phyloP scores from a whole-genome alignment of 2,888 invertebrate species.

The Synanthedon formicaeformis region DNA sequence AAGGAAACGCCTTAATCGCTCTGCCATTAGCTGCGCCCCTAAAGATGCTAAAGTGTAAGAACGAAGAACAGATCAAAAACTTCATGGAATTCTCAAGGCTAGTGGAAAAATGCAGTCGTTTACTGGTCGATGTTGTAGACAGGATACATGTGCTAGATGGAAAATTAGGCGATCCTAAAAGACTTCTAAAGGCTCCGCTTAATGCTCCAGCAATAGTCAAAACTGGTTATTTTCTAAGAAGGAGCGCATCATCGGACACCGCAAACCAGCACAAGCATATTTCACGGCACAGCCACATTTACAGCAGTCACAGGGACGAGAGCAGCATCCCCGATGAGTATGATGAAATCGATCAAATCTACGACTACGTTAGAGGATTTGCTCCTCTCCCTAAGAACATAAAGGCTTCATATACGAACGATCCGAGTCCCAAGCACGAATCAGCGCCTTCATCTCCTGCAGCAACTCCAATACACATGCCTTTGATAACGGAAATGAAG shows the following conservation, averaged over 20 bases:
- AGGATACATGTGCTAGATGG: slow-evolving; percentile 85
- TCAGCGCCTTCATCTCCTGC: slow-evolving; percentile 70
- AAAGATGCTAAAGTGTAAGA: slow-evolving; percentile 84
- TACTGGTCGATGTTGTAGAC: slow-evolving; percentile 82
- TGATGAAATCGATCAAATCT: slow-evolving; percentile 96
- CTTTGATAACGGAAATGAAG: slow-evolving; percentile 71
- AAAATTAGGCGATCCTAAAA: slow-evolving; percentile 77
- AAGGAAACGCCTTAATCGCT: slow-evolving; percentile 81
- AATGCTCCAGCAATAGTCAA: slow-evolving; percentile 61
- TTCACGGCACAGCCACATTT: slow-evolving; percentile 63
- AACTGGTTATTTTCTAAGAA: slow-evolving; percentile 78
- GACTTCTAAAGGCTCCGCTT: slow-evolving; percentile 51
- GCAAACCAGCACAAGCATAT: slow-evolving; percentile 70
- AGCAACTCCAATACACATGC: slow-evolving; percentile 68
- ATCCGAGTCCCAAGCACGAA: slow-evolving; percentile 55
- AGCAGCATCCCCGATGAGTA: slow-evolving; percentile 83
- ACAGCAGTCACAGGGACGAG: slow-evolving; percentile 73
- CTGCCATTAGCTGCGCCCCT: slow-evolving; percentile 88
- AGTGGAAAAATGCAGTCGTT: slow-evolving; percentile 80
- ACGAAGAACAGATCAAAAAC: slow-evolving; percentile 82
- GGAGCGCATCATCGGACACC: slow-evolving; percentile 84
- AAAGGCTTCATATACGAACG: slow-evolving; percentile 73
- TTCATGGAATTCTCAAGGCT: slow-evolving; percentile 82
- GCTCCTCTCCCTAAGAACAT: slow-evolving; percentile 89
- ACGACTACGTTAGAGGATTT: slow-evolving; percentile 94